phyloP scores from a whole-genome alignment of 2,113 vertebrate genomes.

The Brachypteracias leptosomus region DNA sequence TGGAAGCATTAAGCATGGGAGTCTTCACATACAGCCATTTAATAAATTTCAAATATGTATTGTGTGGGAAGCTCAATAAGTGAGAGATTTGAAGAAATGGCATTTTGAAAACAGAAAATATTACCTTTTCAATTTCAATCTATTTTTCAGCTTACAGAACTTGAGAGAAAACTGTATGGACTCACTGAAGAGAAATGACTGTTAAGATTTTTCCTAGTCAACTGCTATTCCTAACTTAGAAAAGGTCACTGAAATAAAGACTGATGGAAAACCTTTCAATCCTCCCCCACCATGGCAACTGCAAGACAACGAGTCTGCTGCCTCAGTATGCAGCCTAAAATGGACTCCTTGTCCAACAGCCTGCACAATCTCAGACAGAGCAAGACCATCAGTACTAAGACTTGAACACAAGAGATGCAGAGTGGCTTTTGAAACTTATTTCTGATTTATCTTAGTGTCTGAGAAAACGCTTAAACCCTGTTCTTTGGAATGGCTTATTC shows the following conservation, averaged over 20 bases:
- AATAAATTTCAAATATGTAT: constrained; percentile 35
- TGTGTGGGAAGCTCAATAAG: background rate
- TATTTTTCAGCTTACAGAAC: constrained; percentile 13
- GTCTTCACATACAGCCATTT: background rate
- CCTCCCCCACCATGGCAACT: background rate
- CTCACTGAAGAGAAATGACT: background rate
- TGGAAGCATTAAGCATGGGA: constrained; percentile 21
- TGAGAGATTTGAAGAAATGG: constrained; percentile 8
- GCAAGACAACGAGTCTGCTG: background rate
- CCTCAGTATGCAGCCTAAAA: background rate
- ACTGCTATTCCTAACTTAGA: background rate
- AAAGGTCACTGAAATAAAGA: constrained; percentile 37
- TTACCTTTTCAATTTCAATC: background rate
- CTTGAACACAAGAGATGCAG: background rate
- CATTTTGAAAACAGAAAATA: constrained; percentile 36
- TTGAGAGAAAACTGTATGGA: background rate
- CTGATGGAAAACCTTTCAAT: background rate
- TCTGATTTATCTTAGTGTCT: background rate
- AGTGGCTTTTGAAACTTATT: background rate
- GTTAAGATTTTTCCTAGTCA: background rate
- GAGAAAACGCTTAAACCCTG: background rate
- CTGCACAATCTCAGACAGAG: background rate
- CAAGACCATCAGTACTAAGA: background rate
- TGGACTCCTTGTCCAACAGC: background rate
- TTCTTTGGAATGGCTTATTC: background rate